phyloP scores from a whole-genome alignment of 2,113 vertebrate genomes.

The Scomber scombrus region DNA sequence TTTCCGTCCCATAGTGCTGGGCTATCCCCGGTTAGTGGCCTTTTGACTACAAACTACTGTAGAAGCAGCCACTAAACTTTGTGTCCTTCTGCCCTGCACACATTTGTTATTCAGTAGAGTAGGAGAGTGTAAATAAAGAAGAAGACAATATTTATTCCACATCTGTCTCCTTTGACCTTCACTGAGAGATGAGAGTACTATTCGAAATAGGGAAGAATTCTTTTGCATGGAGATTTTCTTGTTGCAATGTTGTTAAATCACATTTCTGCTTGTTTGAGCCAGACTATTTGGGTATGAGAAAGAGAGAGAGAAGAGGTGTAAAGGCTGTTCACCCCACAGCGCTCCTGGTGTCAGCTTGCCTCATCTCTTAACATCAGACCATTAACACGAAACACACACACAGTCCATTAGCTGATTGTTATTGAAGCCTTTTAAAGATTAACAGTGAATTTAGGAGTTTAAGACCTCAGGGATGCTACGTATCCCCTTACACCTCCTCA shows the following conservation, averaged over 20 bases:
- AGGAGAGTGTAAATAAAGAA: slow-evolving; percentile 27
- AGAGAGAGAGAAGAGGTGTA: too few species aligned
- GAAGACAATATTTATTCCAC: slow-evolving; percentile 11
- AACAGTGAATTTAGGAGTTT: slow-evolving; percentile 45
- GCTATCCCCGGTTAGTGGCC: slow-evolving; percentile 6
- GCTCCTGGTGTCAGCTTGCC: slow-evolving; percentile 34
- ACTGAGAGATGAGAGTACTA: slow-evolving; percentile 13
- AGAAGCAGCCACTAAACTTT: slow-evolving; percentile 1
- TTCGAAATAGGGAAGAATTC: slow-evolving; percentile 16
- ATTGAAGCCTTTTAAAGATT: slow-evolving; percentile 42
- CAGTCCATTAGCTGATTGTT: slow-evolving; percentile 71
- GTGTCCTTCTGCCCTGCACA: slow-evolving; percentile 5
- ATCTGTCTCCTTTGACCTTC: slow-evolving; percentile 34
- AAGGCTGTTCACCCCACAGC: background rate
- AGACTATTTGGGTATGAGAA: background rate
- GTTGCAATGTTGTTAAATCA: background rate
- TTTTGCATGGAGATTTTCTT: background rate
- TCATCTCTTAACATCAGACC: slow-evolving; percentile 24
- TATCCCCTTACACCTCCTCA: slow-evolving; percentile 46
- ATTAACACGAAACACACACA: slow-evolving; percentile 25
- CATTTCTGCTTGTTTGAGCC: background rate
- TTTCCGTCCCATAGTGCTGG: slow-evolving; percentile 12
- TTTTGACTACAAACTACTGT: slow-evolving; percentile 26
- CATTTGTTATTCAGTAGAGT: slow-evolving; percentile 33
- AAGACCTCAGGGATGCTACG: slow-evolving; percentile 39